Evolutionary conservation across 2,888 invertebrate species (phyloP).

Genomic region (Polietes domitor): DNA sequence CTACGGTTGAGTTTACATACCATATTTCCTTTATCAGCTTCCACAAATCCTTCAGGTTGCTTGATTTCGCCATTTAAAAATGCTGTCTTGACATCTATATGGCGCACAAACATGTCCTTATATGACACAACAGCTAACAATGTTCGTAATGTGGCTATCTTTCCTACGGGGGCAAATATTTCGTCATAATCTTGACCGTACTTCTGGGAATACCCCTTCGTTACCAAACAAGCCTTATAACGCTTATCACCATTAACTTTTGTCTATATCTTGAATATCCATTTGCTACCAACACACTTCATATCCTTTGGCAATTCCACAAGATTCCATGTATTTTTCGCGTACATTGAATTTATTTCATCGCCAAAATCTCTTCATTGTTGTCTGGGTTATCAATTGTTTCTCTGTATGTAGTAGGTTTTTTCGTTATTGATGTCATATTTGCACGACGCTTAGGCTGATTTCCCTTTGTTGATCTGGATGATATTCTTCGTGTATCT

Average conservation of each 20-base stretch:
- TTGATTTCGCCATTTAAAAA: constrained; percentile 12
- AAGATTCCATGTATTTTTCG: constrained; percentile 26
- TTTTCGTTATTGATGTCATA: neutral
- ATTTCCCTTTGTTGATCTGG: constrained; percentile 13
- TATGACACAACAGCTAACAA: constrained; percentile 3
- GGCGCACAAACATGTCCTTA: constrained; percentile 28
- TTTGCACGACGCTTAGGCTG: neutral
- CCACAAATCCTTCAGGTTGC: constrained; percentile 19
- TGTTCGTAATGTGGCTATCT: constrained; percentile 16
- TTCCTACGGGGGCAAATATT: too few relatives aligned
- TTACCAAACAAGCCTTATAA: constrained; percentile 25
- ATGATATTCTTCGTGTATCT: neutral
- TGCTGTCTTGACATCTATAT: constrained; percentile 33
- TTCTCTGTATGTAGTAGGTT: neutral
- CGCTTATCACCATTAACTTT: neutral
- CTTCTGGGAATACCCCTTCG: constrained; percentile 23
- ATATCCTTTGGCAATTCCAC: constrained; percentile 11
- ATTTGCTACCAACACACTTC: constrained; percentile 12
- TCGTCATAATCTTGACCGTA: too few relatives aligned
- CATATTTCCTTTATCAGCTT: neutral
- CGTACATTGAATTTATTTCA: constrained; percentile 25
- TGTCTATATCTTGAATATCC: constrained; percentile 5
- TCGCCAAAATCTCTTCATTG: constrained; percentile 2
- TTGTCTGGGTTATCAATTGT: neutral
- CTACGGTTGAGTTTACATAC: constrained; percentile 6